Evolutionary conservation across 2,113 vertebrate genomes (phyloP).

Genomic region (Dasyornis broadbenti): DNA sequence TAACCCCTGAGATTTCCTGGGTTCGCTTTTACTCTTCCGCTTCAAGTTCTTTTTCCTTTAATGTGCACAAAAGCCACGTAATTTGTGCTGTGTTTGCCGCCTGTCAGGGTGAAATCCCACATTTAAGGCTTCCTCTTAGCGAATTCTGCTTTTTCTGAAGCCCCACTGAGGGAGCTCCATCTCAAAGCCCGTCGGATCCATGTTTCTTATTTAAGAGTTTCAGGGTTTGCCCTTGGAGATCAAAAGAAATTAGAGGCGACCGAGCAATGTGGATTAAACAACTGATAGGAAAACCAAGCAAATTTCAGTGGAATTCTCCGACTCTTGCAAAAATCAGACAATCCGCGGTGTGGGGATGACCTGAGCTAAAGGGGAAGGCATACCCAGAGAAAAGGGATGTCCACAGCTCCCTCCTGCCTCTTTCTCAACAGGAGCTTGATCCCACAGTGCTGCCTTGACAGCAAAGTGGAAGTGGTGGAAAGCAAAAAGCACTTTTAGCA

Average conservation of each 20-base stretch:
- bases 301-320: not conserved
- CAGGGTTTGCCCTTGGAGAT: not conserved
- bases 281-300: not conserved
- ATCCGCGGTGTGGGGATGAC: not conserved
- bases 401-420: not conserved
- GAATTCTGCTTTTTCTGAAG: not conserved
- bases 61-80: not conserved
- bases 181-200: not conserved
- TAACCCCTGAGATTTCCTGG: not conserved
- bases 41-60: not conserved
- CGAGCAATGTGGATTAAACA: not conserved
- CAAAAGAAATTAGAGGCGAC: not conserved
- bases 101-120: not conserved
- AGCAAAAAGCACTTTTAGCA: not conserved
- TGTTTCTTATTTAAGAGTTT: not conserved
- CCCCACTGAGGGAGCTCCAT: not conserved
- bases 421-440: not conserved
- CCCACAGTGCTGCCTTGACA: not conserved
- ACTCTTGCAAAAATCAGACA: accelerated
- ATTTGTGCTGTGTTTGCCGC: not conserved
- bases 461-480: not conserved
- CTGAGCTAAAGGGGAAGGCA: not conserved
- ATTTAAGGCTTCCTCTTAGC: not conserved
- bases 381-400: no score
- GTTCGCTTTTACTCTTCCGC: not conserved